phyloP scores from a whole-genome alignment of 2,797 vertebrate species.

The Clarias platycephalus region DNA sequence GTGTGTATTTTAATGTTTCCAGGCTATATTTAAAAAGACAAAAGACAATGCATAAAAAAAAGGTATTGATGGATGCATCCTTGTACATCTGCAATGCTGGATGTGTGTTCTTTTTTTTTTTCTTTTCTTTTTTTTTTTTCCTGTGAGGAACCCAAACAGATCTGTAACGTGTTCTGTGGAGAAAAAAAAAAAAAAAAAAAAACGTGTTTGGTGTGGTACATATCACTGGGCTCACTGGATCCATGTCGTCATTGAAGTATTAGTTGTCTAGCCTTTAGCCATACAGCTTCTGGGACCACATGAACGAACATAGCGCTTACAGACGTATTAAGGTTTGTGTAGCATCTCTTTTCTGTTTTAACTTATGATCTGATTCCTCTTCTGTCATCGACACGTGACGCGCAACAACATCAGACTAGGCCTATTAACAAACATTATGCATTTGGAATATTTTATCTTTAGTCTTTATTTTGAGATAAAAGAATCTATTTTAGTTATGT shows the following conservation, averaged over 20 bases:
- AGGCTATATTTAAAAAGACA: slow-evolving; percentile 65
- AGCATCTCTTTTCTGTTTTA: slow-evolving; percentile 45
- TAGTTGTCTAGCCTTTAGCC: slow-evolving; percentile 38
- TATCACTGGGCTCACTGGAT: slow-evolving; percentile 62
- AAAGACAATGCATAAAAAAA: slow-evolving; percentile 2
- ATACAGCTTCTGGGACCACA: slow-evolving; percentile 37
- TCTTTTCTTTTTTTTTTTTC: slow-evolving; percentile 27
- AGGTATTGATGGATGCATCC: slow-evolving; percentile 42
- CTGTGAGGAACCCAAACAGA: slow-evolving; percentile 49
- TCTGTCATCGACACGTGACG: slow-evolving; percentile 79
- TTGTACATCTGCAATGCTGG: slow-evolving; percentile 41
- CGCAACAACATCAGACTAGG: slow-evolving; percentile 75
- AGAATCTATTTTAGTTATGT: slow-evolving; percentile 78
- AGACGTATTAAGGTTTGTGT: slow-evolving; percentile 25
- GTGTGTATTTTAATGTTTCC: slow-evolving; percentile 90
- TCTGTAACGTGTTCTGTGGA: slow-evolving; percentile 54
- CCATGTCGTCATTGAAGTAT: slow-evolving; percentile 51
- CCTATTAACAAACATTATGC: slow-evolving; percentile 78
- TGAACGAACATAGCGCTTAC: slow-evolving; percentile 19
- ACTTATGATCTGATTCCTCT: slow-evolving; percentile 66
- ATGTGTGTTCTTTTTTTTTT: slow-evolving; percentile 37
- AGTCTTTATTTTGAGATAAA: slow-evolving; percentile 72
- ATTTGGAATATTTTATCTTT: slow-evolving; percentile 73
- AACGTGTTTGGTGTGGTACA: slow-evolving; percentile 83
- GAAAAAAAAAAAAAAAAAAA: slow-evolving; percentile 20